Base-by-base conservation (phyloP, 1,140 invertebrate species). In the Stratiolaelaps scimitus region DNA sequence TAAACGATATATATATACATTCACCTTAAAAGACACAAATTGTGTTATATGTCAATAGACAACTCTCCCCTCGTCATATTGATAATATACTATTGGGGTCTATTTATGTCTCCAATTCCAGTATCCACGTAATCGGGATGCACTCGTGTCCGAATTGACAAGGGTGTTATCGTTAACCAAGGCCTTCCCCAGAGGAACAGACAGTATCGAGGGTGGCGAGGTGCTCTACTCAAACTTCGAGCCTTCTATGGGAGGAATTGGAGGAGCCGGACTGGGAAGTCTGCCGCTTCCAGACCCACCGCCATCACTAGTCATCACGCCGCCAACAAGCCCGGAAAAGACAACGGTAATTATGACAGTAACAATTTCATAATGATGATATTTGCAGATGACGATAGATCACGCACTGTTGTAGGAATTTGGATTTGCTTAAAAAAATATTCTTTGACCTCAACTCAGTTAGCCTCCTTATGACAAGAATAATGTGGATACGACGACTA, bases 291-390 rank as follows among this genome's bases (percentile, higher is more conserved):
- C 53, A 5, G 53, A 60, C 2, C 53, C 17, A 17, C 53, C 53
- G 26, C 53, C 53, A 15, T 60, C 53, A 29, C 53, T 60, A 23
- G 34, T 60, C 20, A 60, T 60, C 53, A 60, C 53, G 34, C 53
- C 53, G n/a, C 53, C 53, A 60, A 26, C 26, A 34, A 60, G 53
- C 20, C 53, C 53, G 2, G 53, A 60, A 17, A 60, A 60, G 53
- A 34, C 34, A 5, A 26, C 7, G 47, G 47, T 48, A 23, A 19
- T 45, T 45, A 45, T 45, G 44, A 13, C n/a, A 45, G 44, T 13
- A 45, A 45, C 13, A 45, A 19, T 45, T 13, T 45, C 44, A 45
- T 45, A 19, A 45, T 45, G 13, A 45, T 13, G 19, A 19, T 45
- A 19, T n/a, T n/a, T n/a, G 13, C 13, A 48, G 4, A 28, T 6